Conservation (phyloP, 2,113 vertebrate genomes). For the Pollachius pollachius region DNA sequence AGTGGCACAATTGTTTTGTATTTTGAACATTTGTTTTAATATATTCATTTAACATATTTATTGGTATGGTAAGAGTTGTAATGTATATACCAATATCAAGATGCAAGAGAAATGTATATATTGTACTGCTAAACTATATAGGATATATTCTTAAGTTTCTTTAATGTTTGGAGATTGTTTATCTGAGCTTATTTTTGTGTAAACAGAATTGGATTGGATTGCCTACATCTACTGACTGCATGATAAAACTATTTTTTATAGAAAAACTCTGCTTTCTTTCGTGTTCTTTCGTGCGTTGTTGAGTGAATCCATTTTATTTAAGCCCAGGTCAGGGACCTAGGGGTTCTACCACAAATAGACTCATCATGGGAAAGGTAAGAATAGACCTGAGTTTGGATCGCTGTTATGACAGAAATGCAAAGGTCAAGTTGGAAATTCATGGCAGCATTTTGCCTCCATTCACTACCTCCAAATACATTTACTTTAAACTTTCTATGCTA, state of each 20-base stretch:
- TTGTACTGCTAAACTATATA: slow-evolving; percentile 29
- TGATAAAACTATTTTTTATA: slow-evolving; percentile 73
- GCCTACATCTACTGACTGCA: slow-evolving; percentile 47
- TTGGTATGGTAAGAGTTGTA: slow-evolving; percentile 54
- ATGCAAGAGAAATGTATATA: slow-evolving; percentile 32
- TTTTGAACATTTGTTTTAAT: slow-evolving; percentile 33
- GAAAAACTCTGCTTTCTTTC: slow-evolving; percentile 29
- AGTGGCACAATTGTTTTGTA: slow-evolving; percentile 57
- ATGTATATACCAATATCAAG: slow-evolving; percentile 65
- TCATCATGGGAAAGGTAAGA: slow-evolving; percentile 48
- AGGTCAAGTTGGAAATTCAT: background rate
- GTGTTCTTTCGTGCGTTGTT: slow-evolving; percentile 4
- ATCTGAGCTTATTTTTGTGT: slow-evolving; percentile 19
- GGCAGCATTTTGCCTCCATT: background rate
- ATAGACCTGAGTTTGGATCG: slow-evolving; percentile 27
- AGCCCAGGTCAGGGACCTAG: background rate
- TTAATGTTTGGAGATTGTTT: slow-evolving; percentile 16
- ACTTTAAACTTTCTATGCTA: background rate
- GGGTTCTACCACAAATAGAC: slow-evolving; percentile 30
- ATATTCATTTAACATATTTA: slow-evolving; percentile 68
- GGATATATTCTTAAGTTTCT: slow-evolving; percentile 1
- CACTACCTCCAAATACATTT: too few relatives aligned
- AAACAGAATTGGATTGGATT: slow-evolving; percentile 40
- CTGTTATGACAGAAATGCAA: background rate
- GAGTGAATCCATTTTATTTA: too few relatives aligned